Evolutionary conservation across 1,140 invertebrate genomes (phyloP).

Genomic region (Pseudomyrmex flavicornis): DNA sequence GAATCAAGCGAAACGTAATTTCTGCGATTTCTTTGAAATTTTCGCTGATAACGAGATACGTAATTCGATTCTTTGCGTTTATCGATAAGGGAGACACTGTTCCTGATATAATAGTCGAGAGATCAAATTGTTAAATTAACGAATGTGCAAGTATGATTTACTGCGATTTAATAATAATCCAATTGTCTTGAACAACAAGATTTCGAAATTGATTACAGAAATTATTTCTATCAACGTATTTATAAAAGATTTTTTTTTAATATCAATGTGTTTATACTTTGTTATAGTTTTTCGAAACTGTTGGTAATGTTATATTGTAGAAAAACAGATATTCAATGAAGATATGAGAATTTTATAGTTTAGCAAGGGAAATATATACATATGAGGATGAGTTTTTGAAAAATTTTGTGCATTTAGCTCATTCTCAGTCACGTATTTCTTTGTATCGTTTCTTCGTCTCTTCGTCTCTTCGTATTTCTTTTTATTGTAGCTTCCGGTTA

Average conservation of each 20-base stretch:
- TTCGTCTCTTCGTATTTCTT: too few relatives aligned
- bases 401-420: not conserved
- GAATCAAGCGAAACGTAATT: too few relatives aligned
- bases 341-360: not conserved
- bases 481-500: slow-evolving; percentile 18
- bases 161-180: not conserved
- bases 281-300: not conserved
- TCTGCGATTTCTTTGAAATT: too few relatives aligned
- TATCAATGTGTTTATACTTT: not conserved
- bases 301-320: not conserved
- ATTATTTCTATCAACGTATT: not conserved
- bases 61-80: too few relatives aligned
- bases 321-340: not conserved
- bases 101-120: too few relatives aligned
- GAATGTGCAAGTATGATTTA: too few relatives aligned
- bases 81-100: too few relatives aligned
- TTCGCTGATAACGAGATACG: too few relatives aligned
- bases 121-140: too few relatives aligned
- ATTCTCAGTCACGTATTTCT: not conserved
- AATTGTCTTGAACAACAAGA: slow-evolving; percentile 9
- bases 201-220: not conserved
- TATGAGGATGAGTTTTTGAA: not conserved
- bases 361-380: not conserved
- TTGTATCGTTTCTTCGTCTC: not conserved
- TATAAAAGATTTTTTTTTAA: not conserved